Conservation (phyloP, 2,113 vertebrate species). For the Glaucomys volans region DNA sequence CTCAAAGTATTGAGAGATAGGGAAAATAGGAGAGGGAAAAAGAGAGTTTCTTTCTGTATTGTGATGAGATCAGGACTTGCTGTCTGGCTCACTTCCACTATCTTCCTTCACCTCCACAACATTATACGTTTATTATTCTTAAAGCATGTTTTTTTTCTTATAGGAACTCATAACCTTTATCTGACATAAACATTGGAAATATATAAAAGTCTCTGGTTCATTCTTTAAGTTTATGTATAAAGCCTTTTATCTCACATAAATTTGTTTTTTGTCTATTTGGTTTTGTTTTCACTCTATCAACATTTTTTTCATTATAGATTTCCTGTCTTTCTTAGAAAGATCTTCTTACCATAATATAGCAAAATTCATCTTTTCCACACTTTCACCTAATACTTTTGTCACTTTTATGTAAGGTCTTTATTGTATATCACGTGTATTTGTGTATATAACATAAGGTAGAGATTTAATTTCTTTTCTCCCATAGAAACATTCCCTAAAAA, state of each 20-base stretch:
- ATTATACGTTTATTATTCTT: conserved; percentile 21
- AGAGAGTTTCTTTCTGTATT: too few relatives aligned
- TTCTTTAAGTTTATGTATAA: background rate
- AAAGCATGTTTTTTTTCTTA: conserved; percentile 6
- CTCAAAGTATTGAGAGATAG: too few relatives aligned
- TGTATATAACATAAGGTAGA: background rate
- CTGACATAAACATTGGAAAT: background rate
- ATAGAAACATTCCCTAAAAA: background rate
- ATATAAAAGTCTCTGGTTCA: background rate
- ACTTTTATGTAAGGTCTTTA: background rate
- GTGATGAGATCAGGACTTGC: too few relatives aligned
- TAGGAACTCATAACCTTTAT: background rate
- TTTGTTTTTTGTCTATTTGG: background rate
- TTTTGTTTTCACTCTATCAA: conserved; percentile 13
- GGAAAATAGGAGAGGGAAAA: too few relatives aligned
- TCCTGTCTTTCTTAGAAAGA: conserved; percentile 24
- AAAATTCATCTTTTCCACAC: background rate
- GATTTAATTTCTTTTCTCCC: background rate
- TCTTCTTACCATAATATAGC: background rate
- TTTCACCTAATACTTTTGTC: background rate
- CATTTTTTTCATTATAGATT: background rate
- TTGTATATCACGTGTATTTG: conserved; percentile 1
- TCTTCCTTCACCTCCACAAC: too few relatives aligned
- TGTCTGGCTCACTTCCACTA: too few relatives aligned
- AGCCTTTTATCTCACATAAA: background rate